Evolutionary conservation across 2,888 invertebrate genomes (phyloP).

Genomic region (Acrobasis consociella): DNA sequence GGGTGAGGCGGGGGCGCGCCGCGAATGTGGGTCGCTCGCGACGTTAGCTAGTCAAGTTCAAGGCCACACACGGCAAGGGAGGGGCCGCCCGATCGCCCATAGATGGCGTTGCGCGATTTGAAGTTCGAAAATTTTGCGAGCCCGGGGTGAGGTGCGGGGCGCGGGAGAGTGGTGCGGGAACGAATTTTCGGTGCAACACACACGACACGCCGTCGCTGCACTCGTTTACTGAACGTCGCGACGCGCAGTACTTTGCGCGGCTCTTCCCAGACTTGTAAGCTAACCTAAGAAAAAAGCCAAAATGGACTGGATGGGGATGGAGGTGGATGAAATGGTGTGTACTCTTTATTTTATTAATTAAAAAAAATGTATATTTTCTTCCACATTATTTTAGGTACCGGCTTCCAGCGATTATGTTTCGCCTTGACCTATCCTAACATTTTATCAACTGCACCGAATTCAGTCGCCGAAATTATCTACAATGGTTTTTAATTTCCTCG

Average conservation of each 20-base stretch:
- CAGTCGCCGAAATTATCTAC: slow-evolving; percentile 51
- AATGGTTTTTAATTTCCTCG: slow-evolving; percentile 40
- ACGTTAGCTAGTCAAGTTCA: slow-evolving; percentile 77
- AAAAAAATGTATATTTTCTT: slow-evolving; percentile 6
- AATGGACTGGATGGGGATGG: slow-evolving; percentile 81
- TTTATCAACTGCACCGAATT: slow-evolving; percentile 58
- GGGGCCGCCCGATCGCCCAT: slow-evolving; percentile 63
- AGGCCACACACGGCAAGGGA: slow-evolving; percentile 67
- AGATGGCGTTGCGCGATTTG: slow-evolving; percentile 77
- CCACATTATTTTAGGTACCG: neutral
- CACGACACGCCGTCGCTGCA: slow-evolving; percentile 75
- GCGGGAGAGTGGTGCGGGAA: slow-evolving; percentile 65
- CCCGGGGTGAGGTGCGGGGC: slow-evolving; percentile 63
- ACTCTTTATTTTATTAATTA: slow-evolving; percentile 41
- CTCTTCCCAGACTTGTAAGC: slow-evolving; percentile 60
- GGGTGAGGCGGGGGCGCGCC: slow-evolving; percentile 54
- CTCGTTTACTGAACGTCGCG: slow-evolving; percentile 78
- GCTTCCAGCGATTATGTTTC: slow-evolving; percentile 40
- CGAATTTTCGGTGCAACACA: slow-evolving; percentile 80
- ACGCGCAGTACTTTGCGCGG: slow-evolving; percentile 74
- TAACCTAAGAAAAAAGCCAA: slow-evolving; percentile 62
- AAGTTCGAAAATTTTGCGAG: slow-evolving; percentile 73
- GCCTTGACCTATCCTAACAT: slow-evolving; percentile 80
- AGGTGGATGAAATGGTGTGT: slow-evolving; percentile 69
- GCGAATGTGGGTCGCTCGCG: slow-evolving; percentile 76